Base-by-base conservation (phyloP, 2,888 invertebrate genomes). In the Athalia rosae region DNA sequence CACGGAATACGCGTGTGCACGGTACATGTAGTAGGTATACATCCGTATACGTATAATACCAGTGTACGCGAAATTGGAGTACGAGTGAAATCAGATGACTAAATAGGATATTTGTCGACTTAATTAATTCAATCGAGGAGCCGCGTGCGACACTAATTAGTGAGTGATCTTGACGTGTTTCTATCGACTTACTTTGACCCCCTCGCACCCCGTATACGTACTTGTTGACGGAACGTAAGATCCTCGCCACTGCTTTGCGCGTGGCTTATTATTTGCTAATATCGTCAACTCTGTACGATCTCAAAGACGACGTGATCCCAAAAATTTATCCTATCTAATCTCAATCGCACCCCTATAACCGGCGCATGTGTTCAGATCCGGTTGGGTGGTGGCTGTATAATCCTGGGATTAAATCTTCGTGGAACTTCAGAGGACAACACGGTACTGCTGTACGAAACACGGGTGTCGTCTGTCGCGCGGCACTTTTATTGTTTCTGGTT, bases 111-210 rank as follows among this genome's bases (percentile, higher is more conserved):
- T 74, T 74, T 61, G 74, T 74, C n/a, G 9, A 48, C 15, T 28
- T 71, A 71, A 28, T 28, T 28, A 28, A 71, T 71, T 71, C 45
- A 58, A 61, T 50, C 41, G 61, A 59, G 61, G 48, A 74, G 61
- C 9, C 61, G 74, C 74, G 48, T 61, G 61, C 3, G 41, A 15
- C 11, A 61, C 62, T 74, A 61, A 74, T 74, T 59, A 61, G 74
- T n/a, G 74, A 74, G 74, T n/a, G 74, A 74, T 74, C 74, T 15
- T 59, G 48, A 62, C 47, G 59, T 28, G 61, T 61, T 62, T 61
- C 28, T 59, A 62, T 71, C 71, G 58, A 71, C 47, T 74, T 62
- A 74, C 74, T 74, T 48, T 62, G 74, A 74, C 74, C 74, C 47
- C 45, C 45, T 41, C 43, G 9, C 11, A 11, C 28, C 71, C 58